Evolutionary conservation across 2,113 vertebrate species (phyloP).

Genomic region (Rhabdomys dilectus): DNA sequence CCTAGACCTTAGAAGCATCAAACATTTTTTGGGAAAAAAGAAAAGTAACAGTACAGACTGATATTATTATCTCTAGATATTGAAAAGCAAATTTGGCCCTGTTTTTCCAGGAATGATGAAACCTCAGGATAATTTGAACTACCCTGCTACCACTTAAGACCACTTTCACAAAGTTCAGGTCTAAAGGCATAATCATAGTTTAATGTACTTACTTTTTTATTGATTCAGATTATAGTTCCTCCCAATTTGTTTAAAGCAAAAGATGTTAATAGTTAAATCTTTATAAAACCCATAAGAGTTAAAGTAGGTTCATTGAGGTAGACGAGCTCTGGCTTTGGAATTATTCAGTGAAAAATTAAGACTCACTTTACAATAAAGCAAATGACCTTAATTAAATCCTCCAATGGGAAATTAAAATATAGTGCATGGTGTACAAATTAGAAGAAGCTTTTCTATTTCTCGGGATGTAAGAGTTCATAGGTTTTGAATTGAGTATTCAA

Average conservation of each 20-base stretch:
- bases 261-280: not conserved
- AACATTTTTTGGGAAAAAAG: not conserved
- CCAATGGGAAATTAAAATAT: not conserved
- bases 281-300: not conserved
- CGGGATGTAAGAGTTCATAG: not conserved
- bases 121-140: not conserved
- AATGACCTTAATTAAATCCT: not conserved
- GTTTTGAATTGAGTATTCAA: constrained; percentile 12
- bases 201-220: not conserved
- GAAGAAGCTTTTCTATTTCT: not conserved
- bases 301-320: not conserved
- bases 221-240: not conserved
- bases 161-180: not conserved
- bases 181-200: not conserved
- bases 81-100: not conserved
- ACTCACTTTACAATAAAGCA: not conserved
- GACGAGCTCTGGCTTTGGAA: not conserved
- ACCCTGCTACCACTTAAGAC: not conserved
- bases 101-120: not conserved
- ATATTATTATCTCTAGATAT: not conserved
- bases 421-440: not conserved
- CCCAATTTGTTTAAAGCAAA: not conserved
- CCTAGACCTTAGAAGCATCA: not conserved
- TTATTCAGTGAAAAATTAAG: not conserved
- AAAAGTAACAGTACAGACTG: not conserved